Conservation (phyloP, 2,113 vertebrate genomes). For the Oreotragus oreotragus region DNA sequence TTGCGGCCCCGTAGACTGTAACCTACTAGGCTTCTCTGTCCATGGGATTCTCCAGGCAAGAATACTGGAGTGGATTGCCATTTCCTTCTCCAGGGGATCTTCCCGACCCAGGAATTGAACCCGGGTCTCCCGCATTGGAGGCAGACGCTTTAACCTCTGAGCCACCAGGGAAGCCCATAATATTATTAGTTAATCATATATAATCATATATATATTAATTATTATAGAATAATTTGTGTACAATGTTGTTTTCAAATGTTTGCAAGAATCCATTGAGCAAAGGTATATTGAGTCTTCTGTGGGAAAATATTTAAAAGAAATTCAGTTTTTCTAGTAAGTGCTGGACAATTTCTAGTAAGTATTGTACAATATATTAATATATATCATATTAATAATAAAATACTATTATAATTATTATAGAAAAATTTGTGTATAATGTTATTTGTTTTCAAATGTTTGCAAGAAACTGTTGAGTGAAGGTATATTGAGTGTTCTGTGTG, state of each 20-base stretch:
- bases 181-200: neutral
- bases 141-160: too few species aligned
- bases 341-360: neutral
- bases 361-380: too few species aligned
- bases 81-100: too few species aligned
- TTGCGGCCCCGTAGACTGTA: too few species aligned
- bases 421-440: neutral
- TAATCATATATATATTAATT: neutral
- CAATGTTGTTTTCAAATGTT: neutral
- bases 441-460: neutral
- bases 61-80: too few species aligned
- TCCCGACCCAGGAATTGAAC: too few species aligned
- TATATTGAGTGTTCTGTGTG: neutral
- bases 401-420: neutral
- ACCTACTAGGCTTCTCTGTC: too few species aligned
- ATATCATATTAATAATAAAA: too few species aligned
- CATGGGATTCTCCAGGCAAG: too few species aligned
- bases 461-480: neutral
- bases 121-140: too few species aligned
- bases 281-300: neutral
- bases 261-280: neutral
- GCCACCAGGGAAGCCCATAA: too few species aligned
- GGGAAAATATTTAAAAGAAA: neutral
- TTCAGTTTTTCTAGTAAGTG: neutral
- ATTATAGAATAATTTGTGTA: neutral